Evolutionary conservation across 2,113 vertebrate genomes (phyloP), one percentile per base, ranked within the genome.

Genomic region (Balaenoptera acutorostrata): DNA sequence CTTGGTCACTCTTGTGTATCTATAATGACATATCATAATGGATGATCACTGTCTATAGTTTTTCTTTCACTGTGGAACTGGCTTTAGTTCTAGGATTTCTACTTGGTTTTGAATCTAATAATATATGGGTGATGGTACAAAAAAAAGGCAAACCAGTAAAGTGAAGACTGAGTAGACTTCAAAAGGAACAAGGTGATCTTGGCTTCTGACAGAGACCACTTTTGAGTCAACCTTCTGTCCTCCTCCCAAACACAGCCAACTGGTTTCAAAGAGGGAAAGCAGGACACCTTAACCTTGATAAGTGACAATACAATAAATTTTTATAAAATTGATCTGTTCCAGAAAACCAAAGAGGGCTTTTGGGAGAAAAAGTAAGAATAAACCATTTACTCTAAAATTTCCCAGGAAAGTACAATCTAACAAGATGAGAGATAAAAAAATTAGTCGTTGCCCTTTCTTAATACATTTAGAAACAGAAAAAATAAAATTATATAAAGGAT

Each of bases 351-450:
- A 86, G 68, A 92, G 23, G 59, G 10, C 61, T 95, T 96, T 55
- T 41, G 66, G 64, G 23, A 71, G 39, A 92, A 94, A 83, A 95
- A 92, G 31, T 83, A 86, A 94, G 93, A 94, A 84, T 72, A 72
- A 88, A 66, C 41, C 33, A 91, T 80, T 83, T 77, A 78, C 36
- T 90, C 86, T 88, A 63, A 74, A 83, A 93, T 74, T 95, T 83
- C 75, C 80, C 33, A 74, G 69, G 33, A 82, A 64, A 93, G 23
- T 87, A 93, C 15, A 87, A 61, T 75, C 59, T 92, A 94, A 63
- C 36, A 90, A 95, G 52, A 90, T 71, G 29, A 92, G 57, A 90
- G 49, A 78, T 31, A 80, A 90, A 95, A 95, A 74, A 13, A 84
- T 74, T 66, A 95, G 75, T 80, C 49, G 80, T 18, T 93, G 63